phyloP scores from a whole-genome alignment of 1,140 invertebrate species.

The Pinna nobilis region DNA sequence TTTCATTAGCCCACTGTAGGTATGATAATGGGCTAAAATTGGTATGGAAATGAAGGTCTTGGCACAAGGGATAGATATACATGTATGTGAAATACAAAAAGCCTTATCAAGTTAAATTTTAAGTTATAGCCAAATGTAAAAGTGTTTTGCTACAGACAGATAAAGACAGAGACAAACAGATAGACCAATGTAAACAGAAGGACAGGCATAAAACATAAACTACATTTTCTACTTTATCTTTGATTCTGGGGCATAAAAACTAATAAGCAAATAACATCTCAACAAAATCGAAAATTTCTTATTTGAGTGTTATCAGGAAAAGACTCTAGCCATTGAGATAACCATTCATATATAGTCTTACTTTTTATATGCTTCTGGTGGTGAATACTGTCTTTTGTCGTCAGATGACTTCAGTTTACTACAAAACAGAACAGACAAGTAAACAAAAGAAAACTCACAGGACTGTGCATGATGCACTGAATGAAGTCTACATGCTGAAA shows the following conservation, averaged over 20 bases:
- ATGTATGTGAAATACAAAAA: too few relatives aligned
- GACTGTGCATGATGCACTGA: neutral
- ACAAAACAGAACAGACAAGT: conserved; percentile 6
- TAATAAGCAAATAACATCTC: neutral
- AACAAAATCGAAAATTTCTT: neutral
- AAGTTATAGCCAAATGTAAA: too few relatives aligned
- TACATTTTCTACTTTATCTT: neutral
- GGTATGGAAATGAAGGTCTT: too few relatives aligned
- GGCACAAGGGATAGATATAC: too few relatives aligned
- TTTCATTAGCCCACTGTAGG: too few relatives aligned
- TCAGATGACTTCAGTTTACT: conserved; percentile 43
- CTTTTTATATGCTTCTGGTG: conserved; percentile 50
- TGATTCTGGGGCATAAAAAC: neutral
- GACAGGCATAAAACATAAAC: neutral
- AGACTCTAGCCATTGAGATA: neutral
- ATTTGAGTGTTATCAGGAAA: neutral
- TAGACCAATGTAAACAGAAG: neutral
- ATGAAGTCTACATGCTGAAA: neutral
- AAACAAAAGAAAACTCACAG: neutral
- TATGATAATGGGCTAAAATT: too few relatives aligned
- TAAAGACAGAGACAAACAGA: too few relatives aligned
- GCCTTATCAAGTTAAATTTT: too few relatives aligned
- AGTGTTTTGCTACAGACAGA: too few relatives aligned
- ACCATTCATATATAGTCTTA: conserved; percentile 2
- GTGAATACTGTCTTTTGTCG: conserved; percentile 21